Evolutionary conservation across 2,797 vertebrate genomes (phyloP), one percentile per base, ranked within the genome.

Genomic region (Anableps anableps): DNA sequence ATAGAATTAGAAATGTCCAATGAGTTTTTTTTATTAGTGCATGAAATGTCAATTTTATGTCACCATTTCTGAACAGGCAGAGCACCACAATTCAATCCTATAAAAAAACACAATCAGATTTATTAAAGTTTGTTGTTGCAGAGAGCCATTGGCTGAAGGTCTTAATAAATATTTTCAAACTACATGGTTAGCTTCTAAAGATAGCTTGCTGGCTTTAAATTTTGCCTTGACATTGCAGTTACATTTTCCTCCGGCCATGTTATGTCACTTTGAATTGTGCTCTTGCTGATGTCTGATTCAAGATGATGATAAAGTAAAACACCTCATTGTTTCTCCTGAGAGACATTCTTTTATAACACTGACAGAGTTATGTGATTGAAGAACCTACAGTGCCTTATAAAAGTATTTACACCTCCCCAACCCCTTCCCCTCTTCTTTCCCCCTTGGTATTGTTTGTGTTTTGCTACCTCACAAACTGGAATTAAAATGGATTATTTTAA

Each of bases 221-320:
- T 72, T 73, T 79, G 75, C 53, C 64, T 76, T 75, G 79, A 84
- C 77, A 79, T 81, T 76, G 82, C 74, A 80, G 72, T 45, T 74
- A 78, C 47, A 70, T 43, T 72, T 51, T 76, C 73, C 70, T 14
- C 17, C 38, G 74, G 31, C 68, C 73, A 17, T 50, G 34, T 80
- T 83, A 10, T 80, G 82, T 77, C 77, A 80, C 75, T 84, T 79
- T 75, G 78, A 45, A 9, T 23, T 66, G 3, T 66, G 34, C 62
- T 66, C 19, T 10, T 38, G 19, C 62, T 68, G 31, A 78, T n/a
- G 48, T 51, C 51, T 60, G 47, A 75, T 74, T 72, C 21, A 38
- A 51, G 70, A 76, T 74, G 16, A 62, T 64, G 76, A 41, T 31
- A 76, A 74, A 62, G 16, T 41, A 75, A 55, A 70, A 74, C 51